These are phyloP conservation scores for Alexandromys fortis DNA, from an alignment of 2,113 vertebrate genomes.

Conservation along the genomic window DNA sequence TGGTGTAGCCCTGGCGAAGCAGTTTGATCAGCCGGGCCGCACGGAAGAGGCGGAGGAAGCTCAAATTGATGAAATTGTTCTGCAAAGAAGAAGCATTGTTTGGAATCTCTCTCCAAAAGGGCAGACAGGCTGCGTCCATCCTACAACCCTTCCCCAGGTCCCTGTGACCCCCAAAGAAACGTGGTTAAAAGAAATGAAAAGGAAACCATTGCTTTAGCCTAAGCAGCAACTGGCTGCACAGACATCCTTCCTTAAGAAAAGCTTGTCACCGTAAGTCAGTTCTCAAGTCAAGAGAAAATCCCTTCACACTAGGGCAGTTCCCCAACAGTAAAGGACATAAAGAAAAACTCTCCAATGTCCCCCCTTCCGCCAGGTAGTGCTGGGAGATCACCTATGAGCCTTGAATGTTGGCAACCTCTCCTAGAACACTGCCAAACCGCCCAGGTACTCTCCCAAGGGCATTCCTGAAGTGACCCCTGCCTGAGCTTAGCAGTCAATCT, in stretches of 20 bases:
- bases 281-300: slow-evolving; percentile 81
- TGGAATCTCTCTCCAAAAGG: background rate
- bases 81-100: slow-evolving; percentile 81
- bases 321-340: background rate
- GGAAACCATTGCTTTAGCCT: slow-evolving; percentile 81
- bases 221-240: slow-evolving; percentile 84
- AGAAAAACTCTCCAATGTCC: background rate
- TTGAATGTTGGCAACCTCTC: background rate
- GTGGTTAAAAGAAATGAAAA: slow-evolving; percentile 64
- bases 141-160: background rate
- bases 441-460: background rate
- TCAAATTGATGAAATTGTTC: slow-evolving; percentile 97
- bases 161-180: background rate
- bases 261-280: slow-evolving; percentile 81
- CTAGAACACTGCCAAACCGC: background rate
- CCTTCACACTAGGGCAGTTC: slow-evolving; percentile 77
- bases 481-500: background rate
- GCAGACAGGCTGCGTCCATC: background rate
- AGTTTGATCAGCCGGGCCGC: slow-evolving; percentile 97
- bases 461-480: background rate
- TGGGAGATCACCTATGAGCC: background rate
- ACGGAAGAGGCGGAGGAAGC: slow-evolving; percentile 96
- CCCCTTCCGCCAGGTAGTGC: background rate
- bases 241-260: slow-evolving; percentile 84
- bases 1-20: slow-evolving; percentile 97